Conservation (phyloP, 1,140 invertebrate species). For the Micrasema minimum region DNA sequence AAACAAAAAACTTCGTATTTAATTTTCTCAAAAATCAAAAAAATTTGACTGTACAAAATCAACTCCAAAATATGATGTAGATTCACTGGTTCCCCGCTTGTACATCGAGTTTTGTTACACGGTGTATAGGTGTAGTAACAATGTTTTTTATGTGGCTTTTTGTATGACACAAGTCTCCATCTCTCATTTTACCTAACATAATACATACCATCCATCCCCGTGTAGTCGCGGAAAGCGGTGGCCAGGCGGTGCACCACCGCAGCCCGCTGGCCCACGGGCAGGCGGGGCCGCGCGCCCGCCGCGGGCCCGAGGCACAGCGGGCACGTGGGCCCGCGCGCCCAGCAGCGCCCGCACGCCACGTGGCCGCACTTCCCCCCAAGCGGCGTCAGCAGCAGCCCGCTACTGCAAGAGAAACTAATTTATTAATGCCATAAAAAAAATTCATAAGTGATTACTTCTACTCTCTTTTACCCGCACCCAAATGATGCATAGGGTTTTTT, state of each 20-base stretch:
- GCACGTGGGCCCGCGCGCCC: neutral
- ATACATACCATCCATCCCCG: conserved; percentile 9
- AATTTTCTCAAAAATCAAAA: no score
- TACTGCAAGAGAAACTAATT: neutral
- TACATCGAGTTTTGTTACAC: no score
- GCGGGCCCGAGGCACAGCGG: conserved; percentile 2
- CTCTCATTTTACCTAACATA: no score
- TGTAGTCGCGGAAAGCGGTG: neutral
- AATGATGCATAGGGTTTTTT: no score
- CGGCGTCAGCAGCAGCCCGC: neutral
- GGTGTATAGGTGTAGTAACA: no score
- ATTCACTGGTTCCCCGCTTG: no score
- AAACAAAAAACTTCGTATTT: no score
- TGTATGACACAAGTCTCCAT: no score
- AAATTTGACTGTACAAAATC: no score
- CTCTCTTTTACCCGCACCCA: no score
- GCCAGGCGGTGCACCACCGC: neutral
- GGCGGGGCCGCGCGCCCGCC: neutral
- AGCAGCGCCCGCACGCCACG: conserved; percentile 28
- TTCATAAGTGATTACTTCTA: neutral
- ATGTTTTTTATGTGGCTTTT: no score
- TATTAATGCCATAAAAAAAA: neutral
- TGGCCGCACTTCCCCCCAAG: conserved; percentile 9
- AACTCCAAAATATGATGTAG: no score
- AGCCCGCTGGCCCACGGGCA: neutral